Base-by-base conservation (phyloP, 2,113 vertebrate species). In the Strigops habroptila region DNA sequence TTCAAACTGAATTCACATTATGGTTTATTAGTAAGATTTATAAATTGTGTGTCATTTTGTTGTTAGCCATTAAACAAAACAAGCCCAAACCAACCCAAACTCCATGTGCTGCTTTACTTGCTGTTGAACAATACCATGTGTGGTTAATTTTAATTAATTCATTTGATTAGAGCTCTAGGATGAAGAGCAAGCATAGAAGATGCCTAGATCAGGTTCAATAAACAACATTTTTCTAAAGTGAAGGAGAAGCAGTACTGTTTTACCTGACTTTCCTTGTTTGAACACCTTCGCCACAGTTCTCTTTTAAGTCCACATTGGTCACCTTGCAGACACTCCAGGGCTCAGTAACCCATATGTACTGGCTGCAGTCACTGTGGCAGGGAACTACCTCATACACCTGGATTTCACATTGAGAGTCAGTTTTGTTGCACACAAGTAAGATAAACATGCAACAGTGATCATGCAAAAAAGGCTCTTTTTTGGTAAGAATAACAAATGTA, bases 261-360 rank as follows among this genome's bases (percentile, higher is more conserved):
- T 98, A 99, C 99, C 99, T 99, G 97, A 99, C 99, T 99, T 99
- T 99, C 35, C 99, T 98, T 31, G 99, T 99, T 82, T 99, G 99
- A 55, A 99, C 99, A 1, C 99, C 99, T 92, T 99, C 99, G 43
- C 99, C 99, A 35, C 99, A 99, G 97, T 99, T 99, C 88, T 99
- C 98, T 60, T 98, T 98, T 43, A 98, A 97, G 86, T 99, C 98
- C 90, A 99, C 98, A 6, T 98, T 99, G 88, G 99, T 99, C 96
- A 99, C 99, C 95, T 99, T 99, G 98, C 99, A 99, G 55, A 99
- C 86, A 0, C 99, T 99, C 99, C 99, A 99, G 0, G 99, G 99
- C 82, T 99, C 99, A 5, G 99, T 98, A 89, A 99, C 97, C 98
- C 99, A 99, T 11, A 99, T 90, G 3, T 99, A 99, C 96, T 99